Evolutionary conservation across 2,888 invertebrate species (phyloP).

Genomic region (Noctua pronuba): DNA sequence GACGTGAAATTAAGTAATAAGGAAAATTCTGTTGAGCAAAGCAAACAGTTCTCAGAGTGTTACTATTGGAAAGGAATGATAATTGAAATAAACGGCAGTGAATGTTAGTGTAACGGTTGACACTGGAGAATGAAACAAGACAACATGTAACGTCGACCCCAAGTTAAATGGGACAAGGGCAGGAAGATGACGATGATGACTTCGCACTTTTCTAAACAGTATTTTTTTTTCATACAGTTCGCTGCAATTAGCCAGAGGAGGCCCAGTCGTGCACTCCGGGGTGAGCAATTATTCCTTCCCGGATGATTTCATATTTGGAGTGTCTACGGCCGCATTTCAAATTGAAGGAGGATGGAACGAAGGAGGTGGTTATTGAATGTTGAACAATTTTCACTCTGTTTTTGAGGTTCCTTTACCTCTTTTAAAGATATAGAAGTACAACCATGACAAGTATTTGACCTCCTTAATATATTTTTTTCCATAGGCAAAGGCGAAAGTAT

Average conservation of each 20-base stretch:
- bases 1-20: neutral
- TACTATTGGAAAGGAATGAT: neutral
- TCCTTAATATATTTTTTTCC: neutral
- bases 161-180: neutral
- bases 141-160: neutral
- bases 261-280: slow-evolving; percentile 69
- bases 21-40: neutral
- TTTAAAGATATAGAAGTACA: neutral
- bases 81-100: neutral
- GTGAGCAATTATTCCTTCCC: slow-evolving; percentile 87
- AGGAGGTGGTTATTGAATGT: slow-evolving; percentile 75
- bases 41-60: neutral
- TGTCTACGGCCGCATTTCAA: slow-evolving; percentile 91
- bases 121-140: neutral
- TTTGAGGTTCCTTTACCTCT: neutral
- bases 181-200: neutral
- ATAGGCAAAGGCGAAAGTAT: slow-evolving; percentile 92
- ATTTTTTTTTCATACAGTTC: slow-evolving; percentile 69
- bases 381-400: neutral
- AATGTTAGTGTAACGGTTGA: neutral
- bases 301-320: slow-evolving; percentile 90
- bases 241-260: slow-evolving; percentile 76
- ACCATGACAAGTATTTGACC: neutral
- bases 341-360: slow-evolving; percentile 91
- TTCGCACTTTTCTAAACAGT: neutral